These are phyloP conservation scores for Holacanthella duospinosa DNA, from an alignment of 2,888 invertebrate genomes.

Conservation along the genomic window DNA sequence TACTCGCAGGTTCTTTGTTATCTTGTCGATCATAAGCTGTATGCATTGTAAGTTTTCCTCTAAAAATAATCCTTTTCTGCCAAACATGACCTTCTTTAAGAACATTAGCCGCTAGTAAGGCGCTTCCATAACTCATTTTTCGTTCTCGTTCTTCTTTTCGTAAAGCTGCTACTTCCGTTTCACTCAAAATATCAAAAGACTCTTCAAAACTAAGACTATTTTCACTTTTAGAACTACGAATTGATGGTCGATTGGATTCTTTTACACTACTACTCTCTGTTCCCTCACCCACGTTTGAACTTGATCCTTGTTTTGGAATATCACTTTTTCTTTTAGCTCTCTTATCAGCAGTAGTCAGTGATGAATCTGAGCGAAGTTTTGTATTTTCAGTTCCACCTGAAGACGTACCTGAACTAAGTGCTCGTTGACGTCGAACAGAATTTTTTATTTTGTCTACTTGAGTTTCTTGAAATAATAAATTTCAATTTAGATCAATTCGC, in stretches of 20 bases:
- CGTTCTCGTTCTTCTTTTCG: slow-evolving; percentile 15
- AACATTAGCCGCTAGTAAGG: slow-evolving; percentile 18
- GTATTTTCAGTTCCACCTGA: neutral
- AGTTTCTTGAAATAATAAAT: slow-evolving; percentile 4
- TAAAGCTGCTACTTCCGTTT: slow-evolving; percentile 37
- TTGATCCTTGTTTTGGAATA: slow-evolving; percentile 40
- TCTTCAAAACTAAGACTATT: slow-evolving; percentile 72
- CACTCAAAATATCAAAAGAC: slow-evolving; percentile 41
- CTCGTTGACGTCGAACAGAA: slow-evolving; percentile 16
- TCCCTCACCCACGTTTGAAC: slow-evolving; percentile 49
- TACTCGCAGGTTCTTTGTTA: slow-evolving; percentile 91
- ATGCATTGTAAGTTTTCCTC: slow-evolving; percentile 95
- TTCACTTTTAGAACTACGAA: slow-evolving; percentile 78
- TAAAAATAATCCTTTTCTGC: slow-evolving; percentile 81
- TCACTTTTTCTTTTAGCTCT: slow-evolving; percentile 40
- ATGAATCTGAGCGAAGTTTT: slow-evolving; percentile 4
- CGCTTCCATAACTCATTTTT: slow-evolving; percentile 18
- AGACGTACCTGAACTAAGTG: slow-evolving; percentile 15
- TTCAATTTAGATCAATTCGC: too few species aligned
- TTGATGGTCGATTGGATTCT: slow-evolving; percentile 39
- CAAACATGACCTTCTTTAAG: slow-evolving; percentile 46
- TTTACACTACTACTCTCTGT: neutral
- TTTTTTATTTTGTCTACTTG: slow-evolving; percentile 17
- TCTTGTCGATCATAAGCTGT: slow-evolving; percentile 93
- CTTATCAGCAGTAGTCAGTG: slow-evolving; percentile 37